These are phyloP conservation scores for Atrina japonica DNA, from an alignment of 2,888 invertebrate genomes.

Conservation along the genomic window DNA sequence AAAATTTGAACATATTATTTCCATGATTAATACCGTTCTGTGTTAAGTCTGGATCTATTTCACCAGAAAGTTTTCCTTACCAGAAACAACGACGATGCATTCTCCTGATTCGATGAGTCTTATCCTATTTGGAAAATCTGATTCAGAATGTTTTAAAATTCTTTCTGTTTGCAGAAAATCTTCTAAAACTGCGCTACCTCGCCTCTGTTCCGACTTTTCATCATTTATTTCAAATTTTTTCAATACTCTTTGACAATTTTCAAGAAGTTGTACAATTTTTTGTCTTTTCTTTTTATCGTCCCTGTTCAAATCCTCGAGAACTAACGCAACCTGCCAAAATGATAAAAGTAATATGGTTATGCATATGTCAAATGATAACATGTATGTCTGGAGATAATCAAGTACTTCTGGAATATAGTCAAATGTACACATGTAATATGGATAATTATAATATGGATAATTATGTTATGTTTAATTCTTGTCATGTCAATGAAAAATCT, in stretches of 20 bases:
- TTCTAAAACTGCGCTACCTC: slow-evolving; percentile 49
- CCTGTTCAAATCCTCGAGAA: slow-evolving; percentile 39
- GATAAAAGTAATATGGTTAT: not conserved
- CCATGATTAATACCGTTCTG: too few relatives aligned
- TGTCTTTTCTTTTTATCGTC: slow-evolving; percentile 50
- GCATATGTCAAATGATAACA: too few relatives aligned
- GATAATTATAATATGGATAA: too few relatives aligned
- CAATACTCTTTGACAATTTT: slow-evolving; percentile 41
- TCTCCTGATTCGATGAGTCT: slow-evolving; percentile 48
- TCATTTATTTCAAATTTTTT: slow-evolving; percentile 18
- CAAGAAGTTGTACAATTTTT: slow-evolving; percentile 46
- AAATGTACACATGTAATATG: too few relatives aligned
- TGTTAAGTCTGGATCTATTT: too few relatives aligned
- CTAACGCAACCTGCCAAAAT: slow-evolving; percentile 45
- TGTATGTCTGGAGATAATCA: too few relatives aligned
- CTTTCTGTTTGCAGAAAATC: slow-evolving; percentile 58
- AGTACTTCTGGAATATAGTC: too few relatives aligned
- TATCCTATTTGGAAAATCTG: slow-evolving; percentile 56
- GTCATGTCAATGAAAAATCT: too few relatives aligned
- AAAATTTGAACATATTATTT: too few relatives aligned
- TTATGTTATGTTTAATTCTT: too few relatives aligned
- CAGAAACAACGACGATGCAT: slow-evolving; percentile 67
- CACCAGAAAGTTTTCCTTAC: too few relatives aligned
- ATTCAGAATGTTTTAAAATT: slow-evolving; percentile 46
- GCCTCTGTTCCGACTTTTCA: slow-evolving; percentile 27